These are phyloP conservation scores for Dendrolimus kikuchii DNA, from an alignment of 1,140 invertebrate species.

Conservation along the genomic window DNA sequence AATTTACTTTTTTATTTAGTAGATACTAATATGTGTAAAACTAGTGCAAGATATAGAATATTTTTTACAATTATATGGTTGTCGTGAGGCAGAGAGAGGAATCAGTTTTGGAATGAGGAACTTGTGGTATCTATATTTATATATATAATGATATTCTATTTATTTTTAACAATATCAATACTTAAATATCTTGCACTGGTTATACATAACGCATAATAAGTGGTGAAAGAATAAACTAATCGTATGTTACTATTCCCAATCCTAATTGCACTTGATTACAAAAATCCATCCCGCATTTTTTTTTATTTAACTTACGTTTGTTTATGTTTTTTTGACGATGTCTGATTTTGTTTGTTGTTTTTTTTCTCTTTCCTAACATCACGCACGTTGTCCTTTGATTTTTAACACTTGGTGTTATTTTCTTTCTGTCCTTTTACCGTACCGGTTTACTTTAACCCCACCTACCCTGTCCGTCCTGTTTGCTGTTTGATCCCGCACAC, in stretches of 20 bases:
- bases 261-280: conserved; percentile 59
- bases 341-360: conserved; percentile 69
- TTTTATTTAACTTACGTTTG: conserved; percentile 41
- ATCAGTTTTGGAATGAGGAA: no score
- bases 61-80: not conserved
- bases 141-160: no score
- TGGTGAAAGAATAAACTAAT: conserved; percentile 64
- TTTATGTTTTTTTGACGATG: conserved; percentile 57
- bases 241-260: conserved; percentile 59
- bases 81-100: not conserved
- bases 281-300: conserved; percentile 29
- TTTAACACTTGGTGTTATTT: conserved; percentile 63
- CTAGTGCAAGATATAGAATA: conserved; percentile 28
- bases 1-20: conserved; percentile 27
- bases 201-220: conserved; percentile 37
- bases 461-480: conserved; percentile 34
- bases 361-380: conserved; percentile 64
- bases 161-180: not conserved
- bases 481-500: conserved; percentile 43
- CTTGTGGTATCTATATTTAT: not conserved
- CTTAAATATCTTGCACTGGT: conserved; percentile 37
- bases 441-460: conserved; percentile 54
- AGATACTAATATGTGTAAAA: conserved; percentile 25
- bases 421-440: conserved; percentile 49
- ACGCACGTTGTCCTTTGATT: conserved; percentile 55